Evolutionary conservation across 2,888 invertebrate species (phyloP).

Genomic region (Drosophila flavopinicola): DNA sequence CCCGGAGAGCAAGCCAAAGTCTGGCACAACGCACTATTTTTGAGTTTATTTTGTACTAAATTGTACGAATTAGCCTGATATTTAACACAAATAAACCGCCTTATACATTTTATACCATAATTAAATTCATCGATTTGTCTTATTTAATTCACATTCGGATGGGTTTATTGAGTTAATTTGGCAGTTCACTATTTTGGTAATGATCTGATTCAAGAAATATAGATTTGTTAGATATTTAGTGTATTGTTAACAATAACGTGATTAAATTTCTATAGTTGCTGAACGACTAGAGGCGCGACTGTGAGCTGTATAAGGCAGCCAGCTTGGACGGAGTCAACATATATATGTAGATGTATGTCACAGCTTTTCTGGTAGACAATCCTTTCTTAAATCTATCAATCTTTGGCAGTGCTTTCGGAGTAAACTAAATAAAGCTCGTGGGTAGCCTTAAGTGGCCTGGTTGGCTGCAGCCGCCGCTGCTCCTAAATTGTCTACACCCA

Average conservation of each 20-base stretch:
- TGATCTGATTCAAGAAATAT: not conserved
- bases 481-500: slow-evolving; percentile 38
- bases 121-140: not conserved
- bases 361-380: slow-evolving; percentile 7
- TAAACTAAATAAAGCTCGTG: slow-evolving; percentile 18
- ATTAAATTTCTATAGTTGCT: slow-evolving; percentile 50
- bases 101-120: slow-evolving; percentile 43
- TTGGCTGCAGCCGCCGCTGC: slow-evolving; percentile 15
- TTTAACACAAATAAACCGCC: slow-evolving; percentile 41
- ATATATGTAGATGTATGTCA: slow-evolving; percentile 13
- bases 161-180: not conserved
- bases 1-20: slow-evolving; percentile 37
- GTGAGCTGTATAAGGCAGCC: slow-evolving; percentile 36
- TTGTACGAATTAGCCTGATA: slow-evolving; percentile 44
- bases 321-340: slow-evolving; percentile 70
- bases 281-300: slow-evolving; percentile 59
- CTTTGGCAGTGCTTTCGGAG: slow-evolving; percentile 67
- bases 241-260: slow-evolving; percentile 62
- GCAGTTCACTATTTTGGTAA: not conserved
- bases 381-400: slow-evolving; percentile 55
- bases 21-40: slow-evolving; percentile 37
- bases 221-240: slow-evolving; percentile 41
- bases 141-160: not conserved
- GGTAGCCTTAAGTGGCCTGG: slow-evolving; percentile 20
- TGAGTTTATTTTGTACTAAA: slow-evolving; percentile 41